phyloP scores from a whole-genome alignment of 2,113 vertebrate genomes.

The Nycticryphes semicollaris region DNA sequence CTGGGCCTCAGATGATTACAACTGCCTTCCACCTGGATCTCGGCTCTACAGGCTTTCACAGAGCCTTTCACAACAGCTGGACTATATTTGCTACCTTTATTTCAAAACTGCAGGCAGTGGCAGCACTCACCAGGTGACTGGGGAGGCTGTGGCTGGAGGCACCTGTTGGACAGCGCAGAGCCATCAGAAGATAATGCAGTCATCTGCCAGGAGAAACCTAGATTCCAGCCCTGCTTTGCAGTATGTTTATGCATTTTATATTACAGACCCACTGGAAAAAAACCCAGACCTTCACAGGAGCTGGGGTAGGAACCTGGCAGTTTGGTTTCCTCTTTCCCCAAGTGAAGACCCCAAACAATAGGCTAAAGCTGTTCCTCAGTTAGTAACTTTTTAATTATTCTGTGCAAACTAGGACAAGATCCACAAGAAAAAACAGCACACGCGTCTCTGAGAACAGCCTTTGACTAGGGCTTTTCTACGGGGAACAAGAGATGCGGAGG shows the following conservation, averaged over 20 bases:
- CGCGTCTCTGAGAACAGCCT: neutral
- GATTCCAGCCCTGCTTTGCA: neutral
- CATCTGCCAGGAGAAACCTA: neutral
- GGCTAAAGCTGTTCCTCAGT: neutral
- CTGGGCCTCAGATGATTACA: neutral
- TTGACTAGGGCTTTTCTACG: neutral
- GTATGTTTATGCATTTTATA: neutral
- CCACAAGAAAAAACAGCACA: neutral
- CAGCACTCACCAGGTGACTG: neutral
- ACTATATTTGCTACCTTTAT: neutral
- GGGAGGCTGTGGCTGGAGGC: neutral
- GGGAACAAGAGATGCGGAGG: neutral
- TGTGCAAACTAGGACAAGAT: neutral
- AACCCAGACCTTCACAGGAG: neutral
- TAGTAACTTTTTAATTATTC: neutral
- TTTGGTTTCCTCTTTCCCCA: neutral
- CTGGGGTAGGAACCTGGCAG: neutral
- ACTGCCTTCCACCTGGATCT: neutral
- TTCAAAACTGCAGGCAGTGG: neutral
- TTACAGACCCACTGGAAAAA: neutral
- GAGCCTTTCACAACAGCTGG: neutral
- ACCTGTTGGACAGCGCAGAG: neutral
- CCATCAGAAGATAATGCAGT: neutral
- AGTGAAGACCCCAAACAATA: neutral
- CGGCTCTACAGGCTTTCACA: neutral